Conservation (phyloP, 2,888 invertebrate species). For the Agapostemon virescens region DNA sequence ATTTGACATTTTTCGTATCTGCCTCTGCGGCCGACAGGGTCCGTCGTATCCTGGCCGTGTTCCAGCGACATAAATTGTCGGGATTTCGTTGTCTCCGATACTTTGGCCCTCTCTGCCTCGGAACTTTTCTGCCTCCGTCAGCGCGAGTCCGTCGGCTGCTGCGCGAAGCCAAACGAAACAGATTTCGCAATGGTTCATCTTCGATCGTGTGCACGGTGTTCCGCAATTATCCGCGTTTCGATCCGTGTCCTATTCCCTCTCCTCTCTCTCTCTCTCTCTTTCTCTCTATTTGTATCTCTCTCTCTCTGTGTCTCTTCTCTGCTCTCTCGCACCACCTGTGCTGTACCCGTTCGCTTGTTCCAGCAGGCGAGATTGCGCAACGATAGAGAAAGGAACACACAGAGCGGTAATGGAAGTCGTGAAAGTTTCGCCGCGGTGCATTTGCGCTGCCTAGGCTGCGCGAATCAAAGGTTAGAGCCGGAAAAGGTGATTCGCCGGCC, state of each 20-base stretch:
- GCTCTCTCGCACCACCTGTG: not conserved
- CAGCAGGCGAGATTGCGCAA: conserved; percentile 35
- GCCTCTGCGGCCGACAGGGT: conserved; percentile 30
- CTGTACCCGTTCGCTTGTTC: not conserved
- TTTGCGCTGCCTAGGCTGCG: not conserved
- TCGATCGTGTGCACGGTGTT: conserved; percentile 27
- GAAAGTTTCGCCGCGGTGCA: conserved; percentile 47
- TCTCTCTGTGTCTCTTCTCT: too few relatives aligned
- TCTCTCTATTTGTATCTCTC: too few relatives aligned
- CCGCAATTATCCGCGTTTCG: conserved; percentile 21
- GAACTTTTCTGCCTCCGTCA: conserved; percentile 51
- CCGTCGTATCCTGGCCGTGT: conserved; percentile 51
- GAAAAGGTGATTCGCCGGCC: conserved; percentile 29
- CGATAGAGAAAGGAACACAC: conserved; percentile 33
- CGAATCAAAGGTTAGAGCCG: conserved; percentile 40
- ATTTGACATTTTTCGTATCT: conserved; percentile 56
- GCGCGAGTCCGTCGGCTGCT: conserved; percentile 27
- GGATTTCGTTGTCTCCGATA: conserved; percentile 62
- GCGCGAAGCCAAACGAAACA: conserved; percentile 11
- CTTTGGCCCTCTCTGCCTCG: conserved; percentile 23
- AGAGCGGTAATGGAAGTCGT: conserved; percentile 38
- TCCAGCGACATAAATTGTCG: conserved; percentile 66
- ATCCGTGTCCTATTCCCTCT: conserved; percentile 14
- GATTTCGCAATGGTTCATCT: conserved; percentile 35
- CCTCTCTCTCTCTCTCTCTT: not conserved